A percentile compares a stretch with the other conserved stretches of the same genome.
phyloP scores from a whole-genome alignment of 92 coral and sea anemone species.

The Parazoanthus darwini region DNA sequence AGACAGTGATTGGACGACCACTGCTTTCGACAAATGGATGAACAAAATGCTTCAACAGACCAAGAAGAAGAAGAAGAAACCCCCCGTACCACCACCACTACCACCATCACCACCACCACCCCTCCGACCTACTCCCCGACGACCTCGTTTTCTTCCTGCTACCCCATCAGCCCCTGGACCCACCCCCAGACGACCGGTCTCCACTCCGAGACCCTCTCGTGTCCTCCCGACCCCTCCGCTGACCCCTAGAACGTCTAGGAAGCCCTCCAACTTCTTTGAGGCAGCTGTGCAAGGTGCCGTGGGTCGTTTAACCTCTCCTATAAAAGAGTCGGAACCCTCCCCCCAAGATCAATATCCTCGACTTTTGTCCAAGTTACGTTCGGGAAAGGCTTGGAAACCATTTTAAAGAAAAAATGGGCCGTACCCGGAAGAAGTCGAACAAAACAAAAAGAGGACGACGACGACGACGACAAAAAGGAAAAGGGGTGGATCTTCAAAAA shows the following conservation, averaged over 20 bases:
- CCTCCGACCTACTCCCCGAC: neutral
- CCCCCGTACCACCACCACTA: constrained; percentile 10
- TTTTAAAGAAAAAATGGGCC: neutral
- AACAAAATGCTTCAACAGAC: constrained; percentile 7
- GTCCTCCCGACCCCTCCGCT: constrained; percentile 1
- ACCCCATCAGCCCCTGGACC: neutral
- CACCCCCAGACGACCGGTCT: constrained; percentile 11
- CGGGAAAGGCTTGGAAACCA: constrained; percentile 3
- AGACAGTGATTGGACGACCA: neutral
- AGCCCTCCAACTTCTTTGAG: constrained; percentile 10
- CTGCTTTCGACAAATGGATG: constrained; percentile 14
- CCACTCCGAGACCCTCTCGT: constrained; percentile 7
- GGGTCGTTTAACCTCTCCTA: neutral
- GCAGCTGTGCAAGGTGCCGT: neutral
- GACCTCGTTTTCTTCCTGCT: neutral
- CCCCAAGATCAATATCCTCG: no score
- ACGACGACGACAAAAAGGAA: neutral
- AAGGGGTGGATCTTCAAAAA: no score
- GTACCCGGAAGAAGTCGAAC: neutral
- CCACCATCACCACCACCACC: constrained; percentile 13
- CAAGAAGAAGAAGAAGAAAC: constrained; percentile 13
- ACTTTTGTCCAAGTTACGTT: no score
- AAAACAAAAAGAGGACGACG: constrained; percentile 2
- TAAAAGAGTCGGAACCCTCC: neutral
- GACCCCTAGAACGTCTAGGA: constrained; percentile 10